Evolutionary conservation across 35 echinoderm and acorn worm species (phyloP).

Genomic region (Apostichopus japonicus): DNA sequence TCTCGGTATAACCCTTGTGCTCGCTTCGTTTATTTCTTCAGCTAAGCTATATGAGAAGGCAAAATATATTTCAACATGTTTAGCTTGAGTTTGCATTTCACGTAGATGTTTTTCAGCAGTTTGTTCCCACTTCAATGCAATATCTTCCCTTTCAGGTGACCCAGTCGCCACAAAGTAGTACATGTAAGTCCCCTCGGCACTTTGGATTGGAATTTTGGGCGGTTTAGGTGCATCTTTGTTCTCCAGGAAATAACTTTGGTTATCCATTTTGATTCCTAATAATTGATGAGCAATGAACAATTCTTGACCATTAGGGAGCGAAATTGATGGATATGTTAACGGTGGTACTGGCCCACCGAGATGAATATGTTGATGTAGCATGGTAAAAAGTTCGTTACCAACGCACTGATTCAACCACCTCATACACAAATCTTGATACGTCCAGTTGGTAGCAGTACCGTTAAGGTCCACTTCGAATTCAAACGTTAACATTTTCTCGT

Average conservation of each 20-base stretch:
- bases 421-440: slow-evolving; percentile 61
- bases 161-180: slow-evolving; percentile 36
- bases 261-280: background rate
- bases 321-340: slow-evolving; percentile 32
- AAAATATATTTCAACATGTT: slow-evolving; percentile 38
- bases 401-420: slow-evolving; percentile 60
- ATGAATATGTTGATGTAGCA: slow-evolving; percentile 28
- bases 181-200: slow-evolving; percentile 16
- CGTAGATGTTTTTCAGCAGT: slow-evolving; percentile 19
- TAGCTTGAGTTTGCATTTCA: background rate
- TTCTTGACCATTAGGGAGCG: background rate
- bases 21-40: slow-evolving; percentile 31
- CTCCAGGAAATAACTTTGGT: background rate
- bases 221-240: background rate
- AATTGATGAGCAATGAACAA: slow-evolving; percentile 43
- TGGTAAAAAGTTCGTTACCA: slow-evolving; percentile 55
- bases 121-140: slow-evolving; percentile 39
- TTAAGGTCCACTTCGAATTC: background rate
- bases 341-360: background rate
- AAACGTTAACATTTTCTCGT: slow-evolving; percentile 17
- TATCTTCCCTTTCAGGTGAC: slow-evolving; percentile 23
- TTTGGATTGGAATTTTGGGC: background rate
- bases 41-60: slow-evolving; percentile 54
- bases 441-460: background rate
- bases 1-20: slow-evolving; percentile 31